Evolutionary conservation across 2,113 vertebrate genomes (phyloP), one percentile per base, ranked within the genome.

Genomic region (Antigone vipio): DNA sequence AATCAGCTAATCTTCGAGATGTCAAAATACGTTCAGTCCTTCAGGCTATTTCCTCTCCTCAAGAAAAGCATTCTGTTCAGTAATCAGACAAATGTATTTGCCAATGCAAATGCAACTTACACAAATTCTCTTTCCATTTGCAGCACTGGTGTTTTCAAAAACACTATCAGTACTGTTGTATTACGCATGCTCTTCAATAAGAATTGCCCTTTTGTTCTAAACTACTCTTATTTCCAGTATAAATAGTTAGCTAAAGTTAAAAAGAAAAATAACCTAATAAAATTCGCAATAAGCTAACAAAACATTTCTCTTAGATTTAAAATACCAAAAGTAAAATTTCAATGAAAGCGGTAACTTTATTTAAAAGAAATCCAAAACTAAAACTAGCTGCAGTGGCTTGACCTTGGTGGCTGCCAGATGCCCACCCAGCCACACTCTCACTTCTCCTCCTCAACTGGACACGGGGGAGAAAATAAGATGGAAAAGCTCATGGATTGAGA

Each of bases 1-100:
- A 96, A 97, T 97, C 96, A 97, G 81, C 91, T 90, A 97, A 97
- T 96, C 95, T 96, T 94, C 26, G 15, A 96, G 89, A 92, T 81
- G 96, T 95, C 96, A 97, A 87, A 97, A 89, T 91, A 95, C 75
- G 88, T 94, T 97, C 6, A 7, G 85, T 75, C 76, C 95, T 95
- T 92, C 90, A 94, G 91, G 85, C 86, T 94, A 97, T 89, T 96
- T 96, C 84, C 86, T 89, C 83, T 89, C 1, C 6, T 89, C 71
- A 58, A 91, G 93, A 93, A 95, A 87, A 96, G 78, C 89, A 95
- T 93, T 96, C 63, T 95, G 69, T 86, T 73, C 69, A 80, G 75
- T 58, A 89, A 93, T 83, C 76, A 85, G 87, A 92, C 53, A 96
- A 96, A 83, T 75, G 52, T 53, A 93, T 85, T 92, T 92, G 69